phyloP scores from a whole-genome alignment of 2,888 invertebrate species.

The Belgica antarctica region DNA sequence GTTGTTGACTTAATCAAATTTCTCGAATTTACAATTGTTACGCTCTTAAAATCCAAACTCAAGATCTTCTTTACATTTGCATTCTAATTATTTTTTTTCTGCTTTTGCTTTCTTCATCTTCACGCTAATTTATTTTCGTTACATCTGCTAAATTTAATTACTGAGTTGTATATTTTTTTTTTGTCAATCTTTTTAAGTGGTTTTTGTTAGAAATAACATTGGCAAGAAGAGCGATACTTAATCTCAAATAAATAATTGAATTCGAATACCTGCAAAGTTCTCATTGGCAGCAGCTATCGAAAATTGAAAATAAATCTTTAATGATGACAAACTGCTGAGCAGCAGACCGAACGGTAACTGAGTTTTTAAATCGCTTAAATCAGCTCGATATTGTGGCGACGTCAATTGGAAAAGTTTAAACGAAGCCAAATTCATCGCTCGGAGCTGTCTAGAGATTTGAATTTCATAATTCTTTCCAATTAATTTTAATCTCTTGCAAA shows the following conservation, averaged over 20 bases:
- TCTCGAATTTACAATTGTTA: constrained; percentile 6
- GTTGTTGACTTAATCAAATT: constrained; percentile 23
- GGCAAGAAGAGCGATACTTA: not conserved
- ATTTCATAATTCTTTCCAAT: no score
- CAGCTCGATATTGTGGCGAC: no score
- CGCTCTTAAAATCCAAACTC: not conserved
- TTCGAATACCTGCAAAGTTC: not conserved
- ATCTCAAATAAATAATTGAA: constrained; percentile 1
- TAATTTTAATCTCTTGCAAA: no score
- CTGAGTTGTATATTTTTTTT: constrained; percentile 14
- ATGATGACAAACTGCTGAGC: constrained; percentile 4
- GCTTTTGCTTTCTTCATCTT: not conserved
- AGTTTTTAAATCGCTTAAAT: no score
- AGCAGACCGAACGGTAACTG: no score
- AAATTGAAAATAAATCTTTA: constrained; percentile 14
- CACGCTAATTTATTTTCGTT: constrained; percentile 26
- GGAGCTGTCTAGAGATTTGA: no score
- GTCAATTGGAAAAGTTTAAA: no score
- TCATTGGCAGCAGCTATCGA: not conserved
- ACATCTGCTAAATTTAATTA: constrained; percentile 35
- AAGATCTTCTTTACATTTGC: constrained; percentile 33
- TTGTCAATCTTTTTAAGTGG: constrained; percentile 31
- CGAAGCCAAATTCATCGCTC: no score
- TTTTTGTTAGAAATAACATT: not conserved
- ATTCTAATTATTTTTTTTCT: constrained; percentile 41